Conservation (phyloP, 1,140 invertebrate species). For the Dreissena rostriformis region DNA sequence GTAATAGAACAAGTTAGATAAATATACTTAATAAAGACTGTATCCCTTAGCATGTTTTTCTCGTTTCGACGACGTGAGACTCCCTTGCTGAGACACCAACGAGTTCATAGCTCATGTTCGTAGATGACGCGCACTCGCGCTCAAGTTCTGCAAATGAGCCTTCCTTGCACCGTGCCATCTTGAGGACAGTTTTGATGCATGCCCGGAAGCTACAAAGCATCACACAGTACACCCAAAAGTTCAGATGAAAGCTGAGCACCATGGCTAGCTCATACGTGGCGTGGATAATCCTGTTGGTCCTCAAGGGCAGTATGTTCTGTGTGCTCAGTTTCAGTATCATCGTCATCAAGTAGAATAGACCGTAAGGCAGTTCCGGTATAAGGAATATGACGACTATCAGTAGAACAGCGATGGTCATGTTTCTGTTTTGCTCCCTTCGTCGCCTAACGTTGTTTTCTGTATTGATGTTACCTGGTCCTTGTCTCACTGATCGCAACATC, state of each 20-base stretch:
- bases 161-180: background rate
- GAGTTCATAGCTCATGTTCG: slow-evolving; percentile 59
- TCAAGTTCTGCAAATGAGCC: slow-evolving; percentile 1
- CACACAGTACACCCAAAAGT: slow-evolving; percentile 52
- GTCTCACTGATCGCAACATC: background rate
- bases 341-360: slow-evolving; percentile 33
- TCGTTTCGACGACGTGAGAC: too few species aligned
- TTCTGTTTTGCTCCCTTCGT: slow-evolving; percentile 1
- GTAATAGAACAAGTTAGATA: too few species aligned
- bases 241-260: slow-evolving; percentile 41
- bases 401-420: slow-evolving; percentile 33
- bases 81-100: slow-evolving; percentile 31
- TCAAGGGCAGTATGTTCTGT: slow-evolving; percentile 15
- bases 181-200: slow-evolving; percentile 12
- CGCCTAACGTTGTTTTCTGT: too few species aligned
- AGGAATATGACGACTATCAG: slow-evolving; percentile 36
- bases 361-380: slow-evolving; percentile 44
- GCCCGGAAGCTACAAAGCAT: slow-evolving; percentile 24
- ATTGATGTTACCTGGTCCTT: background rate
- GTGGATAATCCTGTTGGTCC: slow-evolving; percentile 35
- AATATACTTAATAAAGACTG: too few species aligned
- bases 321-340: slow-evolving; percentile 1
- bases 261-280: slow-evolving; percentile 25
- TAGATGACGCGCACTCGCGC: slow-evolving; percentile 9
- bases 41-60: too few species aligned